A percentile compares a stretch with the other conserved stretches of the same genome.
Evolutionary conservation across 2,797 vertebrate species (phyloP).

Genomic region (Eleutherodactylus coqui): DNA sequence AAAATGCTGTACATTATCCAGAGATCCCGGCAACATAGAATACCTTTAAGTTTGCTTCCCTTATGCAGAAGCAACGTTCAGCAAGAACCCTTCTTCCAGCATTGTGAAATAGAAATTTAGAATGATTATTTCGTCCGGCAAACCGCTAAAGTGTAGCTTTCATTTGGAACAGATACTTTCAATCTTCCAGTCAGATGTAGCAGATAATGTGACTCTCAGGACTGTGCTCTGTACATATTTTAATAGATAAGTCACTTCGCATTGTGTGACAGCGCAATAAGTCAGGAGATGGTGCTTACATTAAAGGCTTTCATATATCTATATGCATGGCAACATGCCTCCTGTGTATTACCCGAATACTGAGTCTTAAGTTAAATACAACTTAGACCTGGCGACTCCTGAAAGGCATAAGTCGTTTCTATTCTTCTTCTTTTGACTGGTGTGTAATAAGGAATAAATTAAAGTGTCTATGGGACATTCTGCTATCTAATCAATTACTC

Average conservation of each 20-base stretch:
- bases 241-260: conserved; percentile 55
- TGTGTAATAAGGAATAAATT: background rate
- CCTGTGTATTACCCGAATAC: conserved; percentile 42
- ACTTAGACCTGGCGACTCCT: background rate
- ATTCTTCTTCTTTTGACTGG: conserved; percentile 44
- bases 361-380: conserved; percentile 28
- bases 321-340: conserved; percentile 35
- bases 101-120: conserved; percentile 37
- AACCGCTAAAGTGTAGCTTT: conserved; percentile 42
- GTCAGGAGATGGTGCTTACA: conserved; percentile 27
- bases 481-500: background rate
- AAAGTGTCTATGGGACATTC: background rate
- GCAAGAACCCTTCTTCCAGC: conserved; percentile 30
- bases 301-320: conserved; percentile 55
- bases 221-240: conserved; percentile 55
- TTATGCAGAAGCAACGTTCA: background rate
- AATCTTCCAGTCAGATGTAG: conserved; percentile 52
- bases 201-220: conserved; percentile 59
- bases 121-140: conserved; percentile 42
- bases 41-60: background rate
- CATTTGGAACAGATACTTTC: conserved; percentile 43
- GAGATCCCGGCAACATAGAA: background rate
- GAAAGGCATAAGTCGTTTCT: conserved; percentile 1
- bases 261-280: conserved; percentile 44
- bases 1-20: conserved; percentile 29